These are phyloP conservation scores for Sebastiscus albofasciatus DNA, from an alignment of 2,797 vertebrate species.

Conservation along the genomic window DNA sequence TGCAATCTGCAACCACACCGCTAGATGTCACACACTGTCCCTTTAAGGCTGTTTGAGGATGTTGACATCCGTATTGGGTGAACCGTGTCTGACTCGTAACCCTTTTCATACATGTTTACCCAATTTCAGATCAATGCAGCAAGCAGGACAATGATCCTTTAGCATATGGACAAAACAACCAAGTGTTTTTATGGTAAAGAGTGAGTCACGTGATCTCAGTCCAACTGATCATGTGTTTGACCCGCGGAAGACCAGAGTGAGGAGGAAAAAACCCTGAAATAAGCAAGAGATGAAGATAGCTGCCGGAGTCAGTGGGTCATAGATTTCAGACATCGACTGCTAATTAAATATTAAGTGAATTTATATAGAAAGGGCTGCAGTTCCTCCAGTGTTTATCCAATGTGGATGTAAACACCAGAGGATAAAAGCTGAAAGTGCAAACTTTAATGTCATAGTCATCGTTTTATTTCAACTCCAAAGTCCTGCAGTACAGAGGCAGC, in stretches of 20 bases:
- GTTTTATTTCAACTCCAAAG: neutral
- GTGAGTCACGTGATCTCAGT: accelerated
- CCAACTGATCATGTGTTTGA: neutral
- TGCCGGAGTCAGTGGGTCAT: neutral
- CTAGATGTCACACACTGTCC: too few relatives aligned
- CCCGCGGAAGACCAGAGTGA: neutral
- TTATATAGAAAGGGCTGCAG: neutral
- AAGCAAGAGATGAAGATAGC: neutral
- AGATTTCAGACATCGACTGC: neutral
- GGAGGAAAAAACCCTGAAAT: too few relatives aligned
- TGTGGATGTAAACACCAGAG: neutral
- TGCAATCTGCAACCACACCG: too few relatives aligned
- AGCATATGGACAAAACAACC: too few relatives aligned
- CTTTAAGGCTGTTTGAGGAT: too few relatives aligned
- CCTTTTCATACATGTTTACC: accelerated
- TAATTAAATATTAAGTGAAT: neutral
- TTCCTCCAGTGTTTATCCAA: neutral
- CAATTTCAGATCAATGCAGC: too few relatives aligned
- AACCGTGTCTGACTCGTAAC: too few relatives aligned
- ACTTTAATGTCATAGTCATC: neutral
- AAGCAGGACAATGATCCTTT: too few relatives aligned
- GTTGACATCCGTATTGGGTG: too few relatives aligned
- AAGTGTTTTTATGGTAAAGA: too few relatives aligned
- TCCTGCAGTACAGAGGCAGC: neutral
- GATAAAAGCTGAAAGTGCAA: neutral